Base-by-base conservation (phyloP, 2,113 vertebrate species). In the Gymnocephalus cernua region DNA sequence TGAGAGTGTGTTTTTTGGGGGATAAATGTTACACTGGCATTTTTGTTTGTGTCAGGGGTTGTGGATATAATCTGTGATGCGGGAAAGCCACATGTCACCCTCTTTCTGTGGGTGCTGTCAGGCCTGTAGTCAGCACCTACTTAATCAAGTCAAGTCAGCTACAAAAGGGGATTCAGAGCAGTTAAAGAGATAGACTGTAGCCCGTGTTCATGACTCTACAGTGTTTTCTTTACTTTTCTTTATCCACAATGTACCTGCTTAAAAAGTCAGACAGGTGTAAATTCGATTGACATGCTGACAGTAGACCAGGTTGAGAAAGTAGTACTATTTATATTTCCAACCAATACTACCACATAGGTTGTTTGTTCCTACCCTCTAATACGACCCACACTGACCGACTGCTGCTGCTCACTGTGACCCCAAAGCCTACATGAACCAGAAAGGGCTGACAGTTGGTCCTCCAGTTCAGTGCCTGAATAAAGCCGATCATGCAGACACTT, bases 101-200 rank as follows among this genome's bases (percentile, higher is more conserved):
- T 32, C 7, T 67, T 4, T 29, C 4, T 74, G 74, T 75, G 66
- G 66, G 44, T 66, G 71, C 58, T 83, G 76, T 83, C 76, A 68
- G 70, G 19, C 64, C 47, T 82, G 65, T 12, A 51, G 69, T 79
- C 57, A 77, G 79, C 82, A 85, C 80, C 65, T 61, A 53, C 63
- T 85, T 67, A 16, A 66, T 80, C 62, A 82, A 69, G 50, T 85
- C 59, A 77, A 59, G 14, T 4, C 58, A n/a, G 63, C 12, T 69
- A 25, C 32, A 54, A 68, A 68, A 58, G 14, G 12, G 19, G 38
- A 50, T 59, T 35, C 12, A 78, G 41, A 51, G 4, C 10, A 29
- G 25, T 3, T 66, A 1, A 57, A 35, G 51, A 70, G 27, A 74
- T 29, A 74, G 21, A 80, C 14, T 10, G 53, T 6, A 32, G 51